These are phyloP conservation scores for Peucedramus taeniatus DNA, from an alignment of 2,113 vertebrate species.

Conservation along the genomic window DNA sequence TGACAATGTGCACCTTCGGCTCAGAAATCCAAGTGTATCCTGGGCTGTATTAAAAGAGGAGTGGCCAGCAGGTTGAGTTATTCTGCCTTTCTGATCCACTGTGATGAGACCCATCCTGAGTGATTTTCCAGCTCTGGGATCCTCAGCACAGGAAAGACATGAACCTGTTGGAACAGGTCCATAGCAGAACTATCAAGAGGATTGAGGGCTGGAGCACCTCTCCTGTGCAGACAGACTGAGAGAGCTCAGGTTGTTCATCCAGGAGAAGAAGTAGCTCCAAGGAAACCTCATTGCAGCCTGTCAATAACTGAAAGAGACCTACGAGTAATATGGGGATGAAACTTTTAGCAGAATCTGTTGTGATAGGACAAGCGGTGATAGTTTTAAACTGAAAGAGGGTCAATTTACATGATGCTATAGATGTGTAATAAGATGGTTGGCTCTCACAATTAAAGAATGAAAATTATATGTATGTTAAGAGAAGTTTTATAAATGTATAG, in stretches of 20 bases:
- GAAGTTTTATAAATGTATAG: neutral
- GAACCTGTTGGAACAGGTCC: neutral
- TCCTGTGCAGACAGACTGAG: neutral
- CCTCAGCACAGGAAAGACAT: neutral
- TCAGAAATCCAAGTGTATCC: neutral
- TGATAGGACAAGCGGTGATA: neutral
- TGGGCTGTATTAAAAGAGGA: neutral
- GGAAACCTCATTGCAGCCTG: accelerated
- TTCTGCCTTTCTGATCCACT: neutral
- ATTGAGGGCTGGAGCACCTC: neutral
- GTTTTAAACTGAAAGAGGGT: neutral
- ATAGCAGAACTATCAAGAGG: neutral
- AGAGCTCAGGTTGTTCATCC: neutral
- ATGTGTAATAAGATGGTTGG: neutral
- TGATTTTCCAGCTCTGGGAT: neutral
- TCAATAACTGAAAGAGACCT: neutral
- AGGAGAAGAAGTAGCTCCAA: neutral
- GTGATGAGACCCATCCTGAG: no score
- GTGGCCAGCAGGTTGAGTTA: neutral
- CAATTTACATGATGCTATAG: neutral
- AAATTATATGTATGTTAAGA: neutral
- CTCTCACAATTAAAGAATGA: neutral
- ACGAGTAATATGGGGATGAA: neutral
- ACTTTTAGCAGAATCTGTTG: neutral
- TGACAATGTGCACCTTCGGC: neutral